phyloP scores from a whole-genome alignment of 2,797 vertebrate genomes.

The Simalia tracyae region DNA sequence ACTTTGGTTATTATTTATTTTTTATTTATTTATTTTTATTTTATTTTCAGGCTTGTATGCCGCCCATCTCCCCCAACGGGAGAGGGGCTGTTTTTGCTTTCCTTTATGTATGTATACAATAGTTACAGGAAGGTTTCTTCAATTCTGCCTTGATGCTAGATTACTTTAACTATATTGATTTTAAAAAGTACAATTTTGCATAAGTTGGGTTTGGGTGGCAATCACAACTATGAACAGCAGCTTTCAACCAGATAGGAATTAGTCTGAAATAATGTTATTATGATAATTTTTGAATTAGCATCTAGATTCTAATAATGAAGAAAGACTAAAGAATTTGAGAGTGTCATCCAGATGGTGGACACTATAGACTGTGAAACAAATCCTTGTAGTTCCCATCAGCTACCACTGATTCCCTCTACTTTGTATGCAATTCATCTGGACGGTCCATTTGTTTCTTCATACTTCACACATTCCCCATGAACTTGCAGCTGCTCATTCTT shows the following conservation, averaged over 20 bases:
- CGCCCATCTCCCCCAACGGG: no score
- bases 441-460: neutral
- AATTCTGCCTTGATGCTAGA: neutral
- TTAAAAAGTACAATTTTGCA: neutral
- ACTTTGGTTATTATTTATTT: accelerated
- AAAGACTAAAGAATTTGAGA: neutral
- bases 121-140: neutral
- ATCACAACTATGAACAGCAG: neutral
- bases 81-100: neutral
- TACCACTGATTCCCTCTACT: neutral
- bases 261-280: neutral
- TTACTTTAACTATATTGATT: neutral
- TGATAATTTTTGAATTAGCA: neutral
- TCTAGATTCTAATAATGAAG: neutral
- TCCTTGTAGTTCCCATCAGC: neutral
- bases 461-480: neutral
- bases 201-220: neutral
- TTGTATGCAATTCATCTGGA: neutral
- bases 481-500: neutral
- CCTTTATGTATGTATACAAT: neutral
- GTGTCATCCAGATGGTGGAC: neutral
- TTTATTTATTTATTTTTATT: no score
- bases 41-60: no score
- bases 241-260: neutral
- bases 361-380: neutral